phyloP scores from a whole-genome alignment of 2,888 invertebrate species.

The Phalera bucephala region DNA sequence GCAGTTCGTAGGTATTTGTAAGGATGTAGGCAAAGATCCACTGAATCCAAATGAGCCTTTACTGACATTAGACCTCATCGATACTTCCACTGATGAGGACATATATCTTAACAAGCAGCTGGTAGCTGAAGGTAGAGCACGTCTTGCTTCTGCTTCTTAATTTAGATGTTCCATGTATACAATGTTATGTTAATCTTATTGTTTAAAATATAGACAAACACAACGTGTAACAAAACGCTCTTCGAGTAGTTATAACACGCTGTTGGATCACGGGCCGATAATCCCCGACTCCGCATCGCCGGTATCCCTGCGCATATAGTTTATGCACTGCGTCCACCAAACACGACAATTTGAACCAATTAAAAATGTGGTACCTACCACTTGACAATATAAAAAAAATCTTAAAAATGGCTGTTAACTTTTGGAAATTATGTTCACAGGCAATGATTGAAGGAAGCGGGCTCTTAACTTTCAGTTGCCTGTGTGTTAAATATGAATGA shows the following conservation, averaged over 20 bases:
- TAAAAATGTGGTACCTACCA: too few species aligned
- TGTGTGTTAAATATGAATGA: too few species aligned
- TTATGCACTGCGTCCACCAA: too few species aligned
- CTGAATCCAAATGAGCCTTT: constrained; percentile 84
- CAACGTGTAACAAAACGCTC: constrained; percentile 36
- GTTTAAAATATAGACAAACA: constrained; percentile 5
- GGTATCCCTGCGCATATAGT: too few species aligned
- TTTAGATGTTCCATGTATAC: constrained; percentile 9
- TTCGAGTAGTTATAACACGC: constrained; percentile 8
- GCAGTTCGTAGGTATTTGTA: constrained; percentile 87
- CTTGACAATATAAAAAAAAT: too few species aligned
- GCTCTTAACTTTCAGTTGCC: too few species aligned
- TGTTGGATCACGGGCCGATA: too few species aligned
- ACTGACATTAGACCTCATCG: constrained; percentile 87
- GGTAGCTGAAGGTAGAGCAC: constrained; percentile 84
- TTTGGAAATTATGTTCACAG: too few species aligned
- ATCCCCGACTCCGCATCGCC: too few species aligned
- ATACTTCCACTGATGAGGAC: constrained; percentile 87
- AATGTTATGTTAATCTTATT: constrained; percentile 19
- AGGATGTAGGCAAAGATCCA: constrained; percentile 84
- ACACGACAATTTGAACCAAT: too few species aligned
- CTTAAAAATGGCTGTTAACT: too few species aligned
- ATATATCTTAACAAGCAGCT: constrained; percentile 86
- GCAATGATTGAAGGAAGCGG: too few species aligned
- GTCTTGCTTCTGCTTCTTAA: constrained; percentile 50